Evolutionary conservation across 2,888 invertebrate species (phyloP).

Genomic region (Drosophila mimica): DNA sequence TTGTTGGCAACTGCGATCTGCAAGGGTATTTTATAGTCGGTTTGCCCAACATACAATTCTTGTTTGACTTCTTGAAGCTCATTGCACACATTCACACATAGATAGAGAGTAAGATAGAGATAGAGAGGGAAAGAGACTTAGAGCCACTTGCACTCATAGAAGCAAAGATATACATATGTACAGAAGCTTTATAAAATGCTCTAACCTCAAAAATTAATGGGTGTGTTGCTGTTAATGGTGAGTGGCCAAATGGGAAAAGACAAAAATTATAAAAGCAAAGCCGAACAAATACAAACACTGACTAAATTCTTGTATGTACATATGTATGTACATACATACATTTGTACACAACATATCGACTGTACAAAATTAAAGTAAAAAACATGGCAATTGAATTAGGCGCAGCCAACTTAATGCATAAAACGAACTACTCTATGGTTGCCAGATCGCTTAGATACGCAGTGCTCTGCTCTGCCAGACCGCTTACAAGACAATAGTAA

Average conservation of each 20-base stretch:
- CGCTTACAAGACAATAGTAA: not conserved
- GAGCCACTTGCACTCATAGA: not conserved
- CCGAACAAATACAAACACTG: not conserved
- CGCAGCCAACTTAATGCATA: not conserved
- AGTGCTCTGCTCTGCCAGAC: not conserved
- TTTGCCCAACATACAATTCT: slow-evolving; percentile 1
- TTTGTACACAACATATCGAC: not conserved
- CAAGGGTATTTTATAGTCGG: not conserved
- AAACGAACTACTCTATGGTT: not conserved
- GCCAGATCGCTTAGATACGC: not conserved
- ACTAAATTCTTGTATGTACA: not conserved
- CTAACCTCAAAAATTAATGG: slow-evolving; percentile 39
- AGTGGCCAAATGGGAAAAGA: slow-evolving; percentile 2
- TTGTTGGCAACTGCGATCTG: not conserved
- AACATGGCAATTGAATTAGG: too few species aligned
- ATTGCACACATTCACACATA: slow-evolving; percentile 73
- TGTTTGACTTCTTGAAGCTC: slow-evolving; percentile 68
- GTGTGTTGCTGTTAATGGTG: slow-evolving; percentile 8
- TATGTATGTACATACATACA: not conserved
- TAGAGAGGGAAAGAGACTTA: slow-evolving; percentile 5
- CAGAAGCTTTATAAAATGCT: slow-evolving; percentile 34
- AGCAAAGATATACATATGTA: not conserved
- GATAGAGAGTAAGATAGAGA: slow-evolving; percentile 4
- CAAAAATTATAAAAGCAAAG: not conserved
- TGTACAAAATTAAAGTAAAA: too few species aligned